Evolutionary conservation across 2,888 invertebrate species (phyloP).

Genomic region (Pandemis cinnamomeana): DNA sequence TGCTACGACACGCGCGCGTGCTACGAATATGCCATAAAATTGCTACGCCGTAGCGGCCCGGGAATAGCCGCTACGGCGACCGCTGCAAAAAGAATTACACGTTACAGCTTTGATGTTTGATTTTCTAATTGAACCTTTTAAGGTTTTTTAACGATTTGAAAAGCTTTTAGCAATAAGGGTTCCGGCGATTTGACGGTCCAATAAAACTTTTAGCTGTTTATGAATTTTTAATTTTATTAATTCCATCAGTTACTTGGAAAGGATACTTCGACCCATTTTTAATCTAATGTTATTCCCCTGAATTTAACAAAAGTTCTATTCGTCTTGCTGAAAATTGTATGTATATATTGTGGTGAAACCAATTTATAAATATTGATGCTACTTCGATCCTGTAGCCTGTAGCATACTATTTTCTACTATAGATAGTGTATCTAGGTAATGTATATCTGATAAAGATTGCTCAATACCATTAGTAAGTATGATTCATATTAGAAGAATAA

Average conservation of each 20-base stretch:
- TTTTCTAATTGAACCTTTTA: slow-evolving; percentile 15
- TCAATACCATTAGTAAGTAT: too few relatives aligned
- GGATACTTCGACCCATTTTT: background rate
- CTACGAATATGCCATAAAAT: slow-evolving; percentile 36
- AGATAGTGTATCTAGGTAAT: too few relatives aligned
- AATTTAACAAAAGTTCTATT: background rate
- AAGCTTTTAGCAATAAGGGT: background rate
- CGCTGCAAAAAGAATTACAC: slow-evolving; percentile 10
- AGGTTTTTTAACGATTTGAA: slow-evolving; percentile 6
- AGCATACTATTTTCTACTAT: too few relatives aligned
- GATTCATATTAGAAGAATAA: background rate
- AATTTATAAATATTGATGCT: too few relatives aligned
- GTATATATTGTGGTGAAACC: background rate
- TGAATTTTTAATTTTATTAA: slow-evolving; percentile 8
- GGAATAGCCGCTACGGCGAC: slow-evolving; percentile 17
- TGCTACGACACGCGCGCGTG: slow-evolving; percentile 25
- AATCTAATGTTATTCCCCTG: background rate
- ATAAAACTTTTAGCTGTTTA: slow-evolving; percentile 17
- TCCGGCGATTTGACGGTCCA: slow-evolving; percentile 1
- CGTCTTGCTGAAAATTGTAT: background rate
- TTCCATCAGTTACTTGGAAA: background rate
- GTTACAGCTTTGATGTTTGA: slow-evolving; percentile 9
- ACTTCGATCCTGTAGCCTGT: too few relatives aligned
- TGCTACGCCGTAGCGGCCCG: slow-evolving; percentile 28
- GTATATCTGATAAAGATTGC: too few relatives aligned